A percentile compares a stretch with the other conserved stretches of the same genome.
Conservation (phyloP, 2,113 vertebrate genomes). For the Phycodurus eques region DNA sequence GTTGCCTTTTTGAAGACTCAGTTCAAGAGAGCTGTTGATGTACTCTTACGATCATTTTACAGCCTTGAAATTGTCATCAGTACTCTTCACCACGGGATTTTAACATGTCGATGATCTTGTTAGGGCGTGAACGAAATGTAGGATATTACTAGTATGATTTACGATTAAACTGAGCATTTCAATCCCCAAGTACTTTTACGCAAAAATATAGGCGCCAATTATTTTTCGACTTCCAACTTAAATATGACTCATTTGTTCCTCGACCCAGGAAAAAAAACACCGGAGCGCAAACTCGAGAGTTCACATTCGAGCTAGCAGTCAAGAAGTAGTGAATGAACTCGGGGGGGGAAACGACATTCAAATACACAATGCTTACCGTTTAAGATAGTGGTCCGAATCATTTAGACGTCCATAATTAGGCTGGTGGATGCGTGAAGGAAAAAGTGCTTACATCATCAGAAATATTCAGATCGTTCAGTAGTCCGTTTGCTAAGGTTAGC, state of each 20-base stretch:
- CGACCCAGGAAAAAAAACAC: constrained; percentile 25
- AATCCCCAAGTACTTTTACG: not conserved
- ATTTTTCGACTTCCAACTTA: not conserved
- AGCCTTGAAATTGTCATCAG: not conserved
- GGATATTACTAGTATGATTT: not conserved
- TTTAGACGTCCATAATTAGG: constrained; percentile 35
- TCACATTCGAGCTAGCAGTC: constrained; percentile 27
- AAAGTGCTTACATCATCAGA: constrained; percentile 37
- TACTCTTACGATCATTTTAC: not conserved
- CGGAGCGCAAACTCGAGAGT: constrained; percentile 46
- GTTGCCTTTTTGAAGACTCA: not conserved
- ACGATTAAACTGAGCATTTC: not conserved
- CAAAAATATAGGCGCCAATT: not conserved
- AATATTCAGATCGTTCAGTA: constrained; percentile 45
- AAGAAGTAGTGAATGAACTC: constrained; percentile 8
- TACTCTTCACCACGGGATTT: not conserved
- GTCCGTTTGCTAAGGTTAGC: constrained; percentile 62
- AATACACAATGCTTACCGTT: constrained; percentile 41
- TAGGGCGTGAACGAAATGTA: not conserved
- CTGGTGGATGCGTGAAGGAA: constrained; percentile 21
- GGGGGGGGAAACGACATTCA: not conserved
- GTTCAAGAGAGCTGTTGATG: not conserved
- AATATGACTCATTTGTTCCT: not conserved
- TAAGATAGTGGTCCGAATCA: not conserved
- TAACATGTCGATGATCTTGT: not conserved